Base-by-base conservation (phyloP, 2,113 vertebrate genomes). In the Misgurnus mizolepis region DNA sequence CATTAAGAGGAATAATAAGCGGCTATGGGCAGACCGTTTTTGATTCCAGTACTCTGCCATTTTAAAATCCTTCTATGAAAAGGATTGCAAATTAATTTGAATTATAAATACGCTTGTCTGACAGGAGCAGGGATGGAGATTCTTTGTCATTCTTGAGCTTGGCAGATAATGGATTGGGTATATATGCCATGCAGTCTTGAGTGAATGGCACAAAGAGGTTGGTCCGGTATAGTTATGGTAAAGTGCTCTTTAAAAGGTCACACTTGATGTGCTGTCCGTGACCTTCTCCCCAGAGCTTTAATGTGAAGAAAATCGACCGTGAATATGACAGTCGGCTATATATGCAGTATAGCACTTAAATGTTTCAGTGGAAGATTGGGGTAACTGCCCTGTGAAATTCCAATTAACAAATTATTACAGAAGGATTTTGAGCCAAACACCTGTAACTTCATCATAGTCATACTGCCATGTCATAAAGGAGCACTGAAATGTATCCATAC, bases 191-290 rank as follows among this genome's bases (percentile, higher is more conserved):
- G 12, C 14, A 58, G 40, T 40, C 18, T 14, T 6, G n/a, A 27
- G 6, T 61, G 71, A 74, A 74, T 47, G 56, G 2, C 10, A 61
- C 56, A 17, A 47, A 74, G 56, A 14, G 71, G 4, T 41, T 8
- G 69, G 34, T 15, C 40, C 3, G 8, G 34, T 39, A 4, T 11
- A 41, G 69, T 60, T 45, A 43, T 60, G 40, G 56, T 45, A 17
- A 27, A 27, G 71, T 62, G 40, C 60, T 18, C 34, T 68, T 40
- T 12, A 45, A 78, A 78, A 68, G 76, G 76, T 78, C 76, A 68
- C 39, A 9, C 53, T 34, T 45, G 65, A 40, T 67, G 34, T 41
- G 5, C 34, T n/a, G 76, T 78, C 62, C 67, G 49, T n/a, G 67
- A 60, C 56, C 45, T 27, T 18, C 17, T 70, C 67, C 27, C 66